Percentiles rank a stretch among this genome's conserved stretches.
Evolutionary conservation across 2,113 vertebrate genomes (phyloP).

Genomic region (Caloenas nicobarica): DNA sequence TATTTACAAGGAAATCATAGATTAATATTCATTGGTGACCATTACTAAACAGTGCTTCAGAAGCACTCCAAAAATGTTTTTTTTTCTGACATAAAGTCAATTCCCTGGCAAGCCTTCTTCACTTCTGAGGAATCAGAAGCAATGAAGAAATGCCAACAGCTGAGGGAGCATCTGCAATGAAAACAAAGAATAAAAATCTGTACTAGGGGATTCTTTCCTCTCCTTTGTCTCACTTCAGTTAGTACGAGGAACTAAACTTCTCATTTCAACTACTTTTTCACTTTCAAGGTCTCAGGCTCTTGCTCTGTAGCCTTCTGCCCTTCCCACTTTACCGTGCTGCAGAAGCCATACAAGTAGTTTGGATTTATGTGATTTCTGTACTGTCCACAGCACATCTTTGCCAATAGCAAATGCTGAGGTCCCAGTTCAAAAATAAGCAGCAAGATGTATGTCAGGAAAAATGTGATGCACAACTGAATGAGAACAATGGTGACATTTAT

Average conservation of each 20-base stretch:
- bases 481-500: neutral
- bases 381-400: neutral
- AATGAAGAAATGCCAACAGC: neutral
- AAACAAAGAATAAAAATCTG: neutral
- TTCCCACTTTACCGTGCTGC: neutral
- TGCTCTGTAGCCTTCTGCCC: neutral
- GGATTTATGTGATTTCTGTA: neutral
- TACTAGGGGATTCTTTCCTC: neutral
- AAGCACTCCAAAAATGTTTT: neutral
- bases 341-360: neutral
- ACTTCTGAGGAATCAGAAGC: neutral
- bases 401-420: neutral
- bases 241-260: neutral
- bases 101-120: neutral
- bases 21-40: neutral
- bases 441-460: neutral
- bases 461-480: neutral
- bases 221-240: neutral
- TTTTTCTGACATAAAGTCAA: neutral
- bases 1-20: neutral
- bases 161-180: neutral
- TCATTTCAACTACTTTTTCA: neutral
- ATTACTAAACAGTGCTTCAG: neutral
- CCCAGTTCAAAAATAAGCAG: neutral
- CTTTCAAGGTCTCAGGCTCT: accelerated